Evolutionary conservation across 2,113 vertebrate genomes (phyloP).

Genomic region (Gymnocephalus cernua): DNA sequence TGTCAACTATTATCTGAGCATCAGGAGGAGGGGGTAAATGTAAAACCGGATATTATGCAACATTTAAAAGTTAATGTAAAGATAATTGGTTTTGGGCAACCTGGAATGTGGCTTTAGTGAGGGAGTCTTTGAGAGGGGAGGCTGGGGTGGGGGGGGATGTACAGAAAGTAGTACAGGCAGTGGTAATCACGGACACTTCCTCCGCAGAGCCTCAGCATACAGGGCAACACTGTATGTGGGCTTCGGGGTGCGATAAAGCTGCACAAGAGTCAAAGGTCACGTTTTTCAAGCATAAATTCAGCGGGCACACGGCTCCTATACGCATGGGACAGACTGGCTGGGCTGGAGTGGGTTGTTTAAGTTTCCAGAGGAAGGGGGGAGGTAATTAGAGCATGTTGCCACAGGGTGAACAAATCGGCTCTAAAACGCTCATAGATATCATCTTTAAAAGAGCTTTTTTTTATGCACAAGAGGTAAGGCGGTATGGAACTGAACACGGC

Average conservation of each 20-base stretch:
- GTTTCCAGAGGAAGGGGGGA: conserved; percentile 16
- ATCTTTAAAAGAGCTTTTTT: conserved; percentile 91
- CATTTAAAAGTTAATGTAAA: conserved; percentile 21
- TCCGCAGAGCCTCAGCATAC: conserved; percentile 69
- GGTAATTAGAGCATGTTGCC: conserved; percentile 89
- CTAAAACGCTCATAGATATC: conserved; percentile 87
- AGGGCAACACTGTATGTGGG: conserved; percentile 78
- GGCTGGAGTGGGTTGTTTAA: too few species aligned
- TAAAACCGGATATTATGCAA: background rate
- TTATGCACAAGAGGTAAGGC: conserved; percentile 80
- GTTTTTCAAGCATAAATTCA: conserved; percentile 86
- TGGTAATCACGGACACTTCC: conserved; percentile 80
- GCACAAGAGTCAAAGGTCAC: conserved; percentile 81
- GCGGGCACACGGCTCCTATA: conserved; percentile 67
- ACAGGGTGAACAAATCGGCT: conserved; percentile 86
- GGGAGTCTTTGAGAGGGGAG: conserved; percentile 1
- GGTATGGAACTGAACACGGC: conserved; percentile 83
- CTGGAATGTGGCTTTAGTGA: conserved; percentile 28
- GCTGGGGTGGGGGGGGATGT: conserved; percentile 16
- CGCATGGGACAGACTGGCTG: conserved; percentile 65
- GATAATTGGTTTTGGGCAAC: conserved; percentile 10
- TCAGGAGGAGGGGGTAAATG: background rate
- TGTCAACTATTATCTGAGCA: conserved; percentile 20
- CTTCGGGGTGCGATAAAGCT: conserved; percentile 83
- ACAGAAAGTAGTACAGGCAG: conserved; percentile 58